phyloP scores from a whole-genome alignment of 2,797 vertebrate genomes.

The Intellagama lesueurii region DNA sequence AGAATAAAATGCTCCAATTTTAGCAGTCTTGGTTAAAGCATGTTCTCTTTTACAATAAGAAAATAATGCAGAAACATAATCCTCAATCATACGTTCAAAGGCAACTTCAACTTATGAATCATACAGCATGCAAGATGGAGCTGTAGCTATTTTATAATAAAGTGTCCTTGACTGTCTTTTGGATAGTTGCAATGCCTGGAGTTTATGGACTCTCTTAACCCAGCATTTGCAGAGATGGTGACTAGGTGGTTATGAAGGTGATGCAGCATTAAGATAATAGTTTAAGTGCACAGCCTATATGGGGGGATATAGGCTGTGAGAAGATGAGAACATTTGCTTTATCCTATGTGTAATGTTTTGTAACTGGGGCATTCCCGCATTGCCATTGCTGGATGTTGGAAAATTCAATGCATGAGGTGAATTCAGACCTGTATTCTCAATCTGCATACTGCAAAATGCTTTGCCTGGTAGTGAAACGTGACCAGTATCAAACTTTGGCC shows the following conservation, averaged over 20 bases:
- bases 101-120: constrained; percentile 62
- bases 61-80: constrained; percentile 64
- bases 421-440: neutral
- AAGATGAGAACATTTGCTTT: neutral
- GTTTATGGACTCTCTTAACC: constrained; percentile 35
- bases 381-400: neutral
- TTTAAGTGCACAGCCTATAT: neutral
- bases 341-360: neutral
- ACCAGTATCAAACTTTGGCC: too few species aligned
- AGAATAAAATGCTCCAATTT: constrained; percentile 74
- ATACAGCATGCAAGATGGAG: constrained; percentile 52
- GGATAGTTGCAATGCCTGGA: constrained; percentile 36
- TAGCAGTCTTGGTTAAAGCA: constrained; percentile 69
- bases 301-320: neutral
- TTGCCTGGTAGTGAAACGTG: neutral
- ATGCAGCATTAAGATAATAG: neutral
- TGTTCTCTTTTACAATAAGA: constrained; percentile 60
- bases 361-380: neutral
- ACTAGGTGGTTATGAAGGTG: neutral
- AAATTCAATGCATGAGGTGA: neutral
- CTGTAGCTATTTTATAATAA: constrained; percentile 64
- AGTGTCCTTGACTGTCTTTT: constrained; percentile 60
- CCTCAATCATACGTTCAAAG: constrained; percentile 62
- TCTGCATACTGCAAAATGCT: neutral
- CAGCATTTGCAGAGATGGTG: neutral